phyloP scores from a whole-genome alignment of 2,797 vertebrate genomes.

The Pseudochromis fuscus region DNA sequence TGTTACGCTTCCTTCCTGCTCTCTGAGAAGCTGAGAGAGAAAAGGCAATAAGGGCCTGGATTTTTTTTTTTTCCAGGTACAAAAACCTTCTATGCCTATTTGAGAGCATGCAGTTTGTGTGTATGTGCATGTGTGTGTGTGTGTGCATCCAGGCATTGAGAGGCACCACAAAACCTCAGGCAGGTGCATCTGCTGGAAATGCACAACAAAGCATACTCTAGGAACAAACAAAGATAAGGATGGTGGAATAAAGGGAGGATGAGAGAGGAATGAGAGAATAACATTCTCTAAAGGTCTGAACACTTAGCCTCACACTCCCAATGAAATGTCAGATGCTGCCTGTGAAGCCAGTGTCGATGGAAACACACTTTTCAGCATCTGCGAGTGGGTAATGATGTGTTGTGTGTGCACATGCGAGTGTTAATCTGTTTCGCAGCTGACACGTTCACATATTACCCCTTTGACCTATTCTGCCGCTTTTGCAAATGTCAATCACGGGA shows the following conservation, averaged over 20 bases:
- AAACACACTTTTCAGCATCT: slow-evolving; percentile 56
- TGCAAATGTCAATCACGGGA: slow-evolving; percentile 56
- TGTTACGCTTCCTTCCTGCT: slow-evolving; percentile 19
- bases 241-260: slow-evolving; percentile 41
- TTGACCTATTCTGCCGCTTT: slow-evolving; percentile 51
- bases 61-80: slow-evolving; percentile 17
- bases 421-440: slow-evolving; percentile 38
- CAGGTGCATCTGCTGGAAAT: slow-evolving; percentile 45
- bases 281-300: slow-evolving; percentile 79
- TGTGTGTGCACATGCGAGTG: slow-evolving; percentile 1
- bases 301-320: slow-evolving; percentile 69
- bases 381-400: slow-evolving; percentile 34
- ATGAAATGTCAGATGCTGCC: slow-evolving; percentile 75
- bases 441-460: slow-evolving; percentile 49
- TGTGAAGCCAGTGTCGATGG: slow-evolving; percentile 64
- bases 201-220: slow-evolving; percentile 28
- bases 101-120: background rate
- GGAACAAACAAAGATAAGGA: slow-evolving; percentile 72
- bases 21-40: slow-evolving; percentile 25
- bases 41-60: background rate
- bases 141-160: slow-evolving; percentile 1
- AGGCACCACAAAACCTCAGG: slow-evolving; percentile 28
- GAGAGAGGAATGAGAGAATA: slow-evolving; percentile 64
- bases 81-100: background rate
- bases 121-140: background rate